Conservation (phyloP, 2,888 invertebrate genomes). For the Teinopalpus imperialis region DNA sequence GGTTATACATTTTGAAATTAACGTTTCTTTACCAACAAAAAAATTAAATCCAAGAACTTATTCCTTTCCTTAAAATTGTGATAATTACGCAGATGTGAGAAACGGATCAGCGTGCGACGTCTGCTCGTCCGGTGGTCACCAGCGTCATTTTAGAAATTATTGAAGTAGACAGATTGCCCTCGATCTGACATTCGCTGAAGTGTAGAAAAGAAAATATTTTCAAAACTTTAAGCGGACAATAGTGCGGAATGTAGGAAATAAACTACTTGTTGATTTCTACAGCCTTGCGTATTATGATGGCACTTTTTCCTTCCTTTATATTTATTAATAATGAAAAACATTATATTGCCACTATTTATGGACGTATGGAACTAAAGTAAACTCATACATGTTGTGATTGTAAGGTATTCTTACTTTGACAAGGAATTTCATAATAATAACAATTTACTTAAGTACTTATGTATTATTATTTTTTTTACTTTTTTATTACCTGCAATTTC, state of each 20-base stretch:
- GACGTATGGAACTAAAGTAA: background rate
- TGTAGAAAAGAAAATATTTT: slow-evolving; percentile 27
- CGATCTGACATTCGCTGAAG: slow-evolving; percentile 44
- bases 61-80: slow-evolving; percentile 47
- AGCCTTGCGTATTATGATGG: slow-evolving; percentile 11
- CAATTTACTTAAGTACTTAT: no score
- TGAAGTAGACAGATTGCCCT: slow-evolving; percentile 30
- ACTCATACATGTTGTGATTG: slow-evolving; percentile 7
- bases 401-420: slow-evolving; percentile 5
- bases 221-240: slow-evolving; percentile 22
- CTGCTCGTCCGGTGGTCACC: slow-evolving; percentile 58
- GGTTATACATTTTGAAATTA: no score
- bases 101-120: slow-evolving; percentile 72
- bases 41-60: slow-evolving; percentile 28
- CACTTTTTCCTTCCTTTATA: slow-evolving; percentile 9
- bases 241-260: slow-evolving; percentile 19
- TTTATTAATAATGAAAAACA: background rate
- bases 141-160: slow-evolving; percentile 56
- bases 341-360: slow-evolving; percentile 7
- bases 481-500: no score
- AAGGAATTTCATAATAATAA: slow-evolving; percentile 1
- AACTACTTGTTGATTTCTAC: slow-evolving; percentile 16
- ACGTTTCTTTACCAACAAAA: no score
- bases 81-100: slow-evolving; percentile 56
- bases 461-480: no score